Evolutionary conservation across 2,113 vertebrate species (phyloP), one percentile per base, ranked within the genome.

Genomic region (Formicarius rufipectus): DNA sequence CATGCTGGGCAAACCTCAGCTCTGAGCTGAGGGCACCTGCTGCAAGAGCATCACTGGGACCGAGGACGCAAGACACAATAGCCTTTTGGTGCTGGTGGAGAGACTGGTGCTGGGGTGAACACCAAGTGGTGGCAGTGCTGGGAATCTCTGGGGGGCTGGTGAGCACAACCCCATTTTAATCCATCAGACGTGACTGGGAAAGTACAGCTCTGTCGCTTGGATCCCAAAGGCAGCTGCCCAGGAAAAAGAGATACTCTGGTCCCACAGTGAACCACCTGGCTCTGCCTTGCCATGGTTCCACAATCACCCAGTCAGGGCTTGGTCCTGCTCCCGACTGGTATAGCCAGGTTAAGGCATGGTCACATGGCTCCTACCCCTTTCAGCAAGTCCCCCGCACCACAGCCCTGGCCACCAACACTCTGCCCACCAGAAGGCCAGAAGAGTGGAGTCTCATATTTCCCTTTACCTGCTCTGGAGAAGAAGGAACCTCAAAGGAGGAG

Each of bases 91-190:
- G 95, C 96, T 94, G 92, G 73, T 93, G 90, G 87, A 87, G 50
- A 83, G 47, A n/a, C 63, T 90, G 85, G 91, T 96, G 91, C 87
- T 91, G 89, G 55, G 66, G 76, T 50, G 59, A 77, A 91, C 82
- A 50, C 73, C 23, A 0, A 40, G 18, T 30, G 47, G 21, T 47
- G 92, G 85, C 90, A 90, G 90, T 95, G 84, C 93, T 93, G 81
- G 33, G 56, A 89, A 44, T 14, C 84, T 67, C 75, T 71, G 50
- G 24, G 14, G 30, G 6, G 2, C 0, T 31, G 37, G 47, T 76
- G 40, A 81, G 83, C 76, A 88, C 68, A 77, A 30, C 23, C 13
- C 64, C 12, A 11, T 44, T 33, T 18, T 28, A 89, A 90, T 22
- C 50, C 83, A 84, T 77, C 52, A 59, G 39, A 59, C 6, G 0